These are phyloP conservation scores for Neodiprion lecontei DNA, from an alignment of 1,140 invertebrate species.

Conservation along the genomic window DNA sequence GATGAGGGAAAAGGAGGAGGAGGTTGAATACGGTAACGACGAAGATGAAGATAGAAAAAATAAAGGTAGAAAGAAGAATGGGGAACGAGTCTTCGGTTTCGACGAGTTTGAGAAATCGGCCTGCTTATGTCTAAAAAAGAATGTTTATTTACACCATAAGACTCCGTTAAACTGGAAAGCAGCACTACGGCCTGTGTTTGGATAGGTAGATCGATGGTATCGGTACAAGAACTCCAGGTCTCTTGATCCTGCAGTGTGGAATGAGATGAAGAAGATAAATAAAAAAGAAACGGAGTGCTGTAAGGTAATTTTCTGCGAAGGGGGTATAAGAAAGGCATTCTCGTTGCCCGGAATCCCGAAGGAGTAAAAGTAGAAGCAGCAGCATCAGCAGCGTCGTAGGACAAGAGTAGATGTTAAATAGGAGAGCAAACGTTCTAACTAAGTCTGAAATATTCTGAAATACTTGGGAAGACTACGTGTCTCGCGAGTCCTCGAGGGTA, in stretches of 20 bases:
- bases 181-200: too few species aligned
- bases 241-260: neutral
- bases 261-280: neutral
- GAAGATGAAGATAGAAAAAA: neutral
- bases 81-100: neutral
- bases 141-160: too few species aligned
- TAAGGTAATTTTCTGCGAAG: neutral
- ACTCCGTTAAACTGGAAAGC: too few species aligned
- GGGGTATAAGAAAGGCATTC: constrained; percentile 14
- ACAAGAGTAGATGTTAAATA: constrained; percentile 50
- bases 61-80: neutral
- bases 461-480: constrained; percentile 50
- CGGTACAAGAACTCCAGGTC: neutral
- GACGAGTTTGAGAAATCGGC: too few species aligned
- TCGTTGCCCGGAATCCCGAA: constrained; percentile 14
- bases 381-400: constrained; percentile 34
- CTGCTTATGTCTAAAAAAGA: too few species aligned
- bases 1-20: neutral
- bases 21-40: neutral
- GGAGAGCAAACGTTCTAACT: constrained; percentile 58
- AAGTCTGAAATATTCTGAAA: constrained; percentile 57
- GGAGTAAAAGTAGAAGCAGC: constrained; percentile 28
- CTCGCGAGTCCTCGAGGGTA: constrained; percentile 56
- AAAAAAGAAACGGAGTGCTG: neutral
- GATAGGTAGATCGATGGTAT: too few species aligned